Evolutionary conservation across 2,113 vertebrate genomes (phyloP).

Genomic region (Rutilus rutilus): DNA sequence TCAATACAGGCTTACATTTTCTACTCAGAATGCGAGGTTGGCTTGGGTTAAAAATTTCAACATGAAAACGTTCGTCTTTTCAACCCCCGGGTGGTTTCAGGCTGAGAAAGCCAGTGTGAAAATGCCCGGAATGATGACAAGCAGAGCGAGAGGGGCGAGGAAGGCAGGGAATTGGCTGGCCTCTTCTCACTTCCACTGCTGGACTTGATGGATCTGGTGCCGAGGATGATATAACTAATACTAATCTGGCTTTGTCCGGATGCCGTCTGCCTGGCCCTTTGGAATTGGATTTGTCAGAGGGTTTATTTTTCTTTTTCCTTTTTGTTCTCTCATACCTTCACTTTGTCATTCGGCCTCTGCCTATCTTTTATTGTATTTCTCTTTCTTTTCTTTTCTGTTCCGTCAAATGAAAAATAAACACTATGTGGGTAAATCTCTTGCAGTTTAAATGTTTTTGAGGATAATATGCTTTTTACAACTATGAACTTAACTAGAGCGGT

Average conservation of each 20-base stretch:
- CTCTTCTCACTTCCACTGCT: slow-evolving; percentile 32
- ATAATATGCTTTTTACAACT: no score
- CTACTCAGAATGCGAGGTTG: slow-evolving; percentile 3
- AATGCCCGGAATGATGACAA: slow-evolving; percentile 20
- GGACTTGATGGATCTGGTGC: slow-evolving; percentile 39
- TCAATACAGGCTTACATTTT: not conserved
- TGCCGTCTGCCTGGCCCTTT: not conserved
- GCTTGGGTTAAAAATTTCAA: slow-evolving; percentile 11
- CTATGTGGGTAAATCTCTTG: no score
- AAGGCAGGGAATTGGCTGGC: slow-evolving; percentile 34
- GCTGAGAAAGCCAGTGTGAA: slow-evolving; percentile 19
- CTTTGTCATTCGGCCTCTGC: not conserved
- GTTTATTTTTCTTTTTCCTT: slow-evolving; percentile 39
- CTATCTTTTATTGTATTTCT: not conserved
- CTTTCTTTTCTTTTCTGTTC: not conserved
- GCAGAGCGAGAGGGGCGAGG: not conserved
- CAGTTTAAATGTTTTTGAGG: no score
- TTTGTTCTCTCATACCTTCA: not conserved
- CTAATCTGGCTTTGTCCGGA: slow-evolving; percentile 37
- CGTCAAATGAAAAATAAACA: not conserved
- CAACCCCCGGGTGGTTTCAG: not conserved
- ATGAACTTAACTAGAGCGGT: no score
- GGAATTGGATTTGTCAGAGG: slow-evolving; percentile 34
- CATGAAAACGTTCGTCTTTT: slow-evolving; percentile 35
- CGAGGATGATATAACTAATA: slow-evolving; percentile 40